Evolutionary conservation across 2,797 vertebrate species (phyloP).

Genomic region (Glossophaga mutica): DNA sequence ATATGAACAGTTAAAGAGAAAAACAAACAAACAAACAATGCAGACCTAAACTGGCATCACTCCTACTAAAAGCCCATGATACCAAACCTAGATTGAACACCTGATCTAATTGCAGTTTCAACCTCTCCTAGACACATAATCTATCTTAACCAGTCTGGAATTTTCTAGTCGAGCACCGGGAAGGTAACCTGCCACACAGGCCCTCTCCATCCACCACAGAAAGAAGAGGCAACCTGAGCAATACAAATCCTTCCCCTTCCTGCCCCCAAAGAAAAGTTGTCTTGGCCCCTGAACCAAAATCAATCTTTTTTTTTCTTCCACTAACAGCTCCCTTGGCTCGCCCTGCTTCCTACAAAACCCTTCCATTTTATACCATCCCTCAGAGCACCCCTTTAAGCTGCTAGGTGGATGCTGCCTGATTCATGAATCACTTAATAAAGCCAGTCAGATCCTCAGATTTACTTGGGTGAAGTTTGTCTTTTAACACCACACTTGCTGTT

Average conservation of each 20-base stretch:
- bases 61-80: neutral
- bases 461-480: neutral
- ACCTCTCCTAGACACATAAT: neutral
- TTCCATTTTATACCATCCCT: neutral
- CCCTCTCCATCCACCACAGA: neutral
- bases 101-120: neutral
- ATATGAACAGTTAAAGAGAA: neutral
- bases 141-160: neutral
- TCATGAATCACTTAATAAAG: neutral
- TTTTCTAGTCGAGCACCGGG: neutral
- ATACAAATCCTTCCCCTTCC: neutral
- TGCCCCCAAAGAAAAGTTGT: neutral
- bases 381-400: neutral
- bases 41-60: neutral
- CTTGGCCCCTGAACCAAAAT: neutral
- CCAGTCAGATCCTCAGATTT: neutral
- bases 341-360: neutral
- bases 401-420: too few species aligned
- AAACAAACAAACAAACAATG: neutral
- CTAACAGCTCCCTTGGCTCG: neutral
- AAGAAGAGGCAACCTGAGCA: neutral
- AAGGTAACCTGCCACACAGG: neutral
- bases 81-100: neutral
- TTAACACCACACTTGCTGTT: neutral
- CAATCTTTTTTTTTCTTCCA: neutral